Conservation (phyloP, 2,888 invertebrate genomes). For the Apodemia duryi region DNA sequence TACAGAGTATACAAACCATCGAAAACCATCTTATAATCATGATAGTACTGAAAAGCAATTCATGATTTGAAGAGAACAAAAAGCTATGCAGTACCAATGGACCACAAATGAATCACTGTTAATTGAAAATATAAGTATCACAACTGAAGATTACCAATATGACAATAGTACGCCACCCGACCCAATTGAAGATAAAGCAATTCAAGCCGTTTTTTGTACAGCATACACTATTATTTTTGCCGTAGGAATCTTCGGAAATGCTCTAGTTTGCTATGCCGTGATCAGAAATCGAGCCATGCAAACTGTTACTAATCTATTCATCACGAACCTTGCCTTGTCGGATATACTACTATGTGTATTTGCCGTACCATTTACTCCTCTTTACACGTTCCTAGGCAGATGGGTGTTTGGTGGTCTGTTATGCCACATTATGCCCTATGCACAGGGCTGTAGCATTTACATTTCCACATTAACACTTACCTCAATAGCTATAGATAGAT, state of each 20-base stretch:
- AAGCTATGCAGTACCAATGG: slow-evolving; percentile 69
- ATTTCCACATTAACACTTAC: slow-evolving; percentile 94
- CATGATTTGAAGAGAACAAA: slow-evolving; percentile 58
- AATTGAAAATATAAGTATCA: slow-evolving; percentile 43
- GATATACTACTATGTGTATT: slow-evolving; percentile 92
- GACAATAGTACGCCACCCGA: slow-evolving; percentile 52
- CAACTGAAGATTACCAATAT: slow-evolving; percentile 41
- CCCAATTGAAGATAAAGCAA: slow-evolving; percentile 82
- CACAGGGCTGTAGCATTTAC: slow-evolving; percentile 92
- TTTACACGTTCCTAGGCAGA: slow-evolving; percentile 89
- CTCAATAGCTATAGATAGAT: slow-evolving; percentile 95
- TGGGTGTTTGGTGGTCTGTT: slow-evolving; percentile 92
- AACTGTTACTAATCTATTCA: slow-evolving; percentile 95
- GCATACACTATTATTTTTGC: slow-evolving; percentile 89
- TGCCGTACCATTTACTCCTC: slow-evolving; percentile 93
- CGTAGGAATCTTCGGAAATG: slow-evolving; percentile 89
- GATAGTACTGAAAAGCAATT: slow-evolving; percentile 51
- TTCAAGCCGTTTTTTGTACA: slow-evolving; percentile 86
- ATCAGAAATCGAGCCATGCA: slow-evolving; percentile 92
- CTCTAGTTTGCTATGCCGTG: slow-evolving; percentile 92
- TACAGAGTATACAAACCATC: slow-evolving; percentile 29
- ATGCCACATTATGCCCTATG: slow-evolving; percentile 92
- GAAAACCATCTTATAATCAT: slow-evolving; percentile 40
- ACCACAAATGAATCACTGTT: slow-evolving; percentile 42
- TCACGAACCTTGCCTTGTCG: slow-evolving; percentile 92